A percentile compares a stretch with the other conserved stretches of the same genome.
Evolutionary conservation across 2,113 vertebrate genomes (phyloP).

Genomic region (Abramis brama): DNA sequence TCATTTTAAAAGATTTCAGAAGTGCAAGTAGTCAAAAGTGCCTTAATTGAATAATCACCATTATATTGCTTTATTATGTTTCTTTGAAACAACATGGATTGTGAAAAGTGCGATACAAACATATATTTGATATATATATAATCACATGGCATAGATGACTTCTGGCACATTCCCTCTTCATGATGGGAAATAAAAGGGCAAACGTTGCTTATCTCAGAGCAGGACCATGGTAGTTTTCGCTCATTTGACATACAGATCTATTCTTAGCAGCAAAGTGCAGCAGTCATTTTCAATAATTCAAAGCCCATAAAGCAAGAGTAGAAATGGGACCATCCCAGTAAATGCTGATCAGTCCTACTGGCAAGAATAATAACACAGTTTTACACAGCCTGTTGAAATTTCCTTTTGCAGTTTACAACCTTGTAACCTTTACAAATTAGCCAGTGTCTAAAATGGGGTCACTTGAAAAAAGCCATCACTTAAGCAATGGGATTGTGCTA

Average conservation of each 20-base stretch:
- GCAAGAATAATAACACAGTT: background rate
- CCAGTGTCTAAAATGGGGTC: background rate
- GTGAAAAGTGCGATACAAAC: no score
- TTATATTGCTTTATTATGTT: background rate
- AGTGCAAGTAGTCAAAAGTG: no score
- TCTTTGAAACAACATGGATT: background rate
- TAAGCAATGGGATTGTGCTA: background rate
- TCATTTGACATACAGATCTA: constrained; percentile 19
- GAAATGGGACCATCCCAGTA: background rate
- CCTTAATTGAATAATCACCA: background rate
- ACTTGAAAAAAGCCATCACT: background rate
- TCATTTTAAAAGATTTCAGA: background rate
- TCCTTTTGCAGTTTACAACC: background rate
- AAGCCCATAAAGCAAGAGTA: constrained; percentile 6
- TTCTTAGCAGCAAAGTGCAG: constrained; percentile 15
- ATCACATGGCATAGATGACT: background rate
- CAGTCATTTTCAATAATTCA: constrained; percentile 5
- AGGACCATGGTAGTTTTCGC: background rate
- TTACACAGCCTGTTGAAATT: background rate
- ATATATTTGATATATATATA: no score
- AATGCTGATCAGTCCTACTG: background rate
- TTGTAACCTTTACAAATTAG: background rate
- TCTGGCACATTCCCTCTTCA: background rate
- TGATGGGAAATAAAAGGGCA: background rate
- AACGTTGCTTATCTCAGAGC: background rate